A percentile compares a stretch with the other conserved stretches of the same genome.
phyloP scores from a whole-genome alignment of 2,797 vertebrate genomes.

The Semaprochilodus insignis region DNA sequence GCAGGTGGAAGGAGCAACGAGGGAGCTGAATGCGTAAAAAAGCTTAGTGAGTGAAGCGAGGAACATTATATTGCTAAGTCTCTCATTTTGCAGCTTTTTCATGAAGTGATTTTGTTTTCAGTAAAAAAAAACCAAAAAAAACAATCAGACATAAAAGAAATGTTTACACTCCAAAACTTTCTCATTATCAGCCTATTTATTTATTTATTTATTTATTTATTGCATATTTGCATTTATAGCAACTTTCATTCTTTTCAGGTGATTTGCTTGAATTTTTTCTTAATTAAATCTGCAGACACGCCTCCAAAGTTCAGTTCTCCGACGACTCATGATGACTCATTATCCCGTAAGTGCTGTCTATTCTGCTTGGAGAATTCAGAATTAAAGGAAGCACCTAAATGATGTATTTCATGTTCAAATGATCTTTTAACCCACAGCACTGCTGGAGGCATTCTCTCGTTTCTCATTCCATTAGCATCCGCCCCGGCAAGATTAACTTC shows the following conservation, averaged over 20 bases:
- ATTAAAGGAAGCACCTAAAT: background rate
- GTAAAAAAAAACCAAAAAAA: too few relatives aligned
- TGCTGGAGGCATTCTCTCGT: background rate
- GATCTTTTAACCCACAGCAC: background rate
- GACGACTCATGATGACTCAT: background rate
- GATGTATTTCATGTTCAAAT: background rate
- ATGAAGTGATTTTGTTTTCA: too few relatives aligned
- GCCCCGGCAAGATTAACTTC: background rate
- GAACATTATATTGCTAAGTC: background rate
- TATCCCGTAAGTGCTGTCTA: background rate
- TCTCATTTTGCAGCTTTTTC: background rate
- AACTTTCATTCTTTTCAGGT: too few relatives aligned
- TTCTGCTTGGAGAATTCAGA: background rate
- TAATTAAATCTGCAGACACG: too few relatives aligned
- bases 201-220: too few relatives aligned
- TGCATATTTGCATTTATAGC: too few relatives aligned
- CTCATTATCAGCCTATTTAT: too few relatives aligned
- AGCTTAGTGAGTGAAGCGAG: background rate
- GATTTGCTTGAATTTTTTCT: too few relatives aligned
- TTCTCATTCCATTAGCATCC: background rate
- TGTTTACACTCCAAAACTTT: too few relatives aligned
- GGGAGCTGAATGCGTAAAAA: background rate
- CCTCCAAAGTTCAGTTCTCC: too few relatives aligned
- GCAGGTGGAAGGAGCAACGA: background rate
- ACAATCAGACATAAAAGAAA: too few relatives aligned